Evolutionary conservation across 2,888 invertebrate species (phyloP).

Genomic region (Elegia similella): DNA sequence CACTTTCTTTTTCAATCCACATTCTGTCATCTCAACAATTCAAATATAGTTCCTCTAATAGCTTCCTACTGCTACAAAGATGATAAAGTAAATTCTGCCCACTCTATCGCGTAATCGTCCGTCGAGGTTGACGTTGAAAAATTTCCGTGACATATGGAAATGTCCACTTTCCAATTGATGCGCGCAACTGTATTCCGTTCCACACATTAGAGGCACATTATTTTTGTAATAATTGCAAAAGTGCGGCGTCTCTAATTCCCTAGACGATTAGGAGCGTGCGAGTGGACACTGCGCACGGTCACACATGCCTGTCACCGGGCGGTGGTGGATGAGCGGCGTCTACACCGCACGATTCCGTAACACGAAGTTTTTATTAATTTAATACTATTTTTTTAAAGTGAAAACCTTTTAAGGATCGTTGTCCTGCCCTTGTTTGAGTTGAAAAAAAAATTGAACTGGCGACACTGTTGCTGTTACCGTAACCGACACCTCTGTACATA

Average conservation of each 20-base stretch:
- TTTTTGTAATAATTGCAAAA: conserved; percentile 63
- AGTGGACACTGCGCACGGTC: conserved; percentile 47
- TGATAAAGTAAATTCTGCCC: not conserved
- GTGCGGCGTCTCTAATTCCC: conserved; percentile 64
- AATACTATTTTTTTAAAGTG: too few species aligned
- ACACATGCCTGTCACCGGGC: conserved; percentile 40
- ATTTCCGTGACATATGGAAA: conserved; percentile 14
- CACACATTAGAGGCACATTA: conserved; percentile 47
- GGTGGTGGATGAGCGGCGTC: conserved; percentile 34
- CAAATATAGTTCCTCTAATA: not conserved
- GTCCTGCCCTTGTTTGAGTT: too few species aligned
- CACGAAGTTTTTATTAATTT: not conserved
- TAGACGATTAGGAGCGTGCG: conserved; percentile 77
- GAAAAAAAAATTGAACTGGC: too few species aligned
- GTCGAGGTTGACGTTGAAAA: not conserved
- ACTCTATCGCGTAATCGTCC: conserved; percentile 2
- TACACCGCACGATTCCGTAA: conserved; percentile 43
- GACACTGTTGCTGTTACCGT: too few species aligned
- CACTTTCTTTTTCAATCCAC: too few species aligned
- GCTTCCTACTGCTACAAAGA: not conserved
- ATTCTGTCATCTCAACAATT: too few species aligned
- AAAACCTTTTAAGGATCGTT: too few species aligned
- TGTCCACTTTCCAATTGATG: conserved; percentile 16
- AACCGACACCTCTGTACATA: too few species aligned
- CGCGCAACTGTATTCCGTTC: conserved; percentile 18